Evolutionary conservation across 2,113 vertebrate species (phyloP).

Genomic region (Oriolus oriolus): DNA sequence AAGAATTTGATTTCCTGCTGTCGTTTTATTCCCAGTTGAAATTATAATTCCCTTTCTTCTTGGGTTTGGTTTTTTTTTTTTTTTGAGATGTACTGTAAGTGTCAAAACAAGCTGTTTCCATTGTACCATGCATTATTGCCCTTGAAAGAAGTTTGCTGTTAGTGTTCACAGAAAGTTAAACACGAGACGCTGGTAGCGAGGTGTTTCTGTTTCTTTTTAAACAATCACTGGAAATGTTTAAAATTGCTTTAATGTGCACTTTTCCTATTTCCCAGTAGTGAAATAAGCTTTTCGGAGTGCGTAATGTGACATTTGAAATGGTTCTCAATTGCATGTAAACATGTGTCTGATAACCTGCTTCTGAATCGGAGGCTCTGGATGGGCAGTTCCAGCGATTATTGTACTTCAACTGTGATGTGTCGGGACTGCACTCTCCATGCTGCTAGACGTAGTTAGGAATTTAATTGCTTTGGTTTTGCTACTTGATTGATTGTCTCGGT

Average conservation of each 20-base stretch:
- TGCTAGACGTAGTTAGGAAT: conserved; percentile 71
- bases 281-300: conserved; percentile 76
- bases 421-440: conserved; percentile 73
- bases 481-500: conserved; percentile 64
- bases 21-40: conserved; percentile 32
- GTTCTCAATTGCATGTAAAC: conserved; percentile 74
- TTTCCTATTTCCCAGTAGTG: conserved; percentile 74
- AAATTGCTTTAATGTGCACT: conserved; percentile 78
- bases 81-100: conserved; percentile 74
- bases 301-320: conserved; percentile 75
- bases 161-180: conserved; percentile 73
- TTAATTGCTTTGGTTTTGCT: conserved; percentile 75
- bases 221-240: conserved; percentile 82
- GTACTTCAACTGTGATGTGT: conserved; percentile 73
- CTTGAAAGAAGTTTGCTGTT: conserved; percentile 72
- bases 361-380: conserved; percentile 66
- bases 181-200: conserved; percentile 66
- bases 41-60: conserved; percentile 14
- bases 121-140: conserved; percentile 74
- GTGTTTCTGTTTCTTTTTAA: conserved; percentile 75
- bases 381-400: conserved; percentile 71
- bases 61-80: neutral
- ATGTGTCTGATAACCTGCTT: conserved; percentile 71
- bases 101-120: conserved; percentile 73
- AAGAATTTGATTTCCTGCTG: conserved; percentile 44